These are phyloP conservation scores for Hypomecis punctinalis DNA, from an alignment of 2,888 invertebrate species.

Conservation along the genomic window DNA sequence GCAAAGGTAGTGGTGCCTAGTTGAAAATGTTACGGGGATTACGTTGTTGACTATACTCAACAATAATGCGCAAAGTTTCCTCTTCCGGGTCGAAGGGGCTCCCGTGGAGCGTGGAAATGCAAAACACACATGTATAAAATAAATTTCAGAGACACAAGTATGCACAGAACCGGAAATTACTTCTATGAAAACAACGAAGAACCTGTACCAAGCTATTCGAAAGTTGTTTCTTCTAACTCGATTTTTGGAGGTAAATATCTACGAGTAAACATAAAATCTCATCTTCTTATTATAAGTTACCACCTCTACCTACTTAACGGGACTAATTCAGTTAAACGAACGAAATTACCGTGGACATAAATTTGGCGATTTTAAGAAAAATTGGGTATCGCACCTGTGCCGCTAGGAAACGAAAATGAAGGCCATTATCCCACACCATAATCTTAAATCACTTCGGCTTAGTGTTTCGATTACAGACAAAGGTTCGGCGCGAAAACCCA, in stretches of 20 bases:
- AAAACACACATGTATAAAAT: slow-evolving; percentile 51
- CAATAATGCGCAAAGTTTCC: slow-evolving; percentile 59
- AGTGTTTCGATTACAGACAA: slow-evolving; percentile 84
- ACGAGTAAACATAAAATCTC: slow-evolving; percentile 43
- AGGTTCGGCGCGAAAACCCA: slow-evolving; percentile 78
- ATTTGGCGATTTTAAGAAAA: slow-evolving; percentile 74
- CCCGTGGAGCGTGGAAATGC: slow-evolving; percentile 46
- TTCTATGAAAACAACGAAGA: slow-evolving; percentile 49
- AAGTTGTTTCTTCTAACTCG: slow-evolving; percentile 26
- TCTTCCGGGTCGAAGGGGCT: slow-evolving; percentile 53
- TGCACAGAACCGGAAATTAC: slow-evolving; percentile 53
- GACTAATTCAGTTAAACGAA: slow-evolving; percentile 58
- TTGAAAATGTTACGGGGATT: slow-evolving; percentile 35
- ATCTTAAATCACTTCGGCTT: slow-evolving; percentile 84
- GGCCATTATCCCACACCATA: slow-evolving; percentile 82
- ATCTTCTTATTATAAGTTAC: slow-evolving; percentile 42
- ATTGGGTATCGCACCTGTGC: slow-evolving; percentile 75
- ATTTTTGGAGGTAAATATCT: slow-evolving; percentile 25
- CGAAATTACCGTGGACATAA: slow-evolving; percentile 63
- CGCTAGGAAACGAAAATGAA: slow-evolving; percentile 74
- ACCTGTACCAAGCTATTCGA: slow-evolving; percentile 39
- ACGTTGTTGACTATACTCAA: slow-evolving; percentile 51
- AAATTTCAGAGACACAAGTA: slow-evolving; percentile 46
- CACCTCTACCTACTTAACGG: slow-evolving; percentile 46
- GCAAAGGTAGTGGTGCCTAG: slow-evolving; percentile 21